Evolutionary conservation across 2,113 vertebrate genomes (phyloP), one percentile per base, ranked within the genome.

Genomic region (Petrocephalus zakoni): DNA sequence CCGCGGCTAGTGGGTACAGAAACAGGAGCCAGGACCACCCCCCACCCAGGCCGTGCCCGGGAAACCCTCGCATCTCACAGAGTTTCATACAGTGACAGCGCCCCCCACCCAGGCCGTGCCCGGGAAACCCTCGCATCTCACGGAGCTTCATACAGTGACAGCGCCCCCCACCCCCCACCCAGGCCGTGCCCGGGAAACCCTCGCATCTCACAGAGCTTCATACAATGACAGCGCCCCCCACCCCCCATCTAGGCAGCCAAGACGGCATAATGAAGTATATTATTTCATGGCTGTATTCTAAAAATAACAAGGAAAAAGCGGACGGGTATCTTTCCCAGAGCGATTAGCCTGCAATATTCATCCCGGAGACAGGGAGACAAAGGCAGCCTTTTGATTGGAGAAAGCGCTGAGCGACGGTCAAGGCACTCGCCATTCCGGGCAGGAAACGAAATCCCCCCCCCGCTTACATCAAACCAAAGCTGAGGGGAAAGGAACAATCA

Each of bases 311-410:
- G 88, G 78, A 86, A 64, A 55, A 56, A 83, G 46, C 9, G 52
- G 64, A 89, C 52, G 78, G 83, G 88, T 56, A 22, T 81, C 78
- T 85, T 81, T 88, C 90, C 75, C 89, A 68, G 55, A 68, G 81
- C 89, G 88, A 90, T 89, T 68, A 89, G 81, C 88, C 34, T 7
- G 22, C 85, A 64, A 49, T 82, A 64, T 85, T 85, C 87, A 86
- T 55, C 86, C 87, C 61, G 61, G 61, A 61, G 85, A 83, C 13
- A 13, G 46, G 13, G 64, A 90, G 88, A 81, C 88, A 89, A 88
- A 87, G 64, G 15, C 8, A 19, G 55, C 78, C 78, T 81, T 81
- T 83, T 86, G 61, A 88, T 87, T 25, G 86, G 8, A 29, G 51
- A 85, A 84, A 46, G 58, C 61, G 87, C 64, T 87, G 81, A 90